A percentile compares a stretch with the other conserved stretches of the same genome.
These are phyloP conservation scores for Alentia gelatinosa DNA, from an alignment of 2,888 invertebrate species.

Conservation along the genomic window DNA sequence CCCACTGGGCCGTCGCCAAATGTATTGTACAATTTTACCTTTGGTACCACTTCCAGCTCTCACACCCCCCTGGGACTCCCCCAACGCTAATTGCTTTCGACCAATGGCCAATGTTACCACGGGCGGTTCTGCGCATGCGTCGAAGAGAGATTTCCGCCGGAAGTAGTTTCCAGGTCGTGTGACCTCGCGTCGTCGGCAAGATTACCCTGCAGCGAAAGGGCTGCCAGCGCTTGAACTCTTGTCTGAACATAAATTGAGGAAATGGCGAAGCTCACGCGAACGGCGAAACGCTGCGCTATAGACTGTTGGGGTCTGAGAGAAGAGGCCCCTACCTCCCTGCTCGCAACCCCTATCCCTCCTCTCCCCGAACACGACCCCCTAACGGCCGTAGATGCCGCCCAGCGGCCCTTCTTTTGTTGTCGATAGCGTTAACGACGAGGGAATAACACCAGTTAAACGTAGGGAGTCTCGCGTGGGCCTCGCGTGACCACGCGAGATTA, in stretches of 20 bases:
- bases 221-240: neutral
- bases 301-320: neutral
- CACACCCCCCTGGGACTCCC: neutral
- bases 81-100: conserved; percentile 34
- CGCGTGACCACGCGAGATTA: neutral
- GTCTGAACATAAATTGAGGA: conserved; percentile 25
- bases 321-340: too few species aligned
- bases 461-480: neutral
- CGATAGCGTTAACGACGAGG: neutral
- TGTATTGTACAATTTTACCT: neutral
- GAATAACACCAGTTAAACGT: neutral
- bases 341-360: too few species aligned
- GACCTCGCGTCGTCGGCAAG: conserved; percentile 24
- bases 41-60: neutral
- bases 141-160: conserved; percentile 28
- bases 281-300: neutral
- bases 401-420: neutral
- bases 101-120: conserved; percentile 39
- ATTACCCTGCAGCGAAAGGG: neutral
- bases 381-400: too few species aligned
- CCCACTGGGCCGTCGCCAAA: too few species aligned
- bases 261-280: neutral
- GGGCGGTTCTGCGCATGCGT: conserved; percentile 3
- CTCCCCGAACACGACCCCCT: too few species aligned
- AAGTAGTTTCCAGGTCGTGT: conserved; percentile 18